Base-by-base conservation (phyloP, 2,888 invertebrate genomes). In the Pollenia amentaria region DNA sequence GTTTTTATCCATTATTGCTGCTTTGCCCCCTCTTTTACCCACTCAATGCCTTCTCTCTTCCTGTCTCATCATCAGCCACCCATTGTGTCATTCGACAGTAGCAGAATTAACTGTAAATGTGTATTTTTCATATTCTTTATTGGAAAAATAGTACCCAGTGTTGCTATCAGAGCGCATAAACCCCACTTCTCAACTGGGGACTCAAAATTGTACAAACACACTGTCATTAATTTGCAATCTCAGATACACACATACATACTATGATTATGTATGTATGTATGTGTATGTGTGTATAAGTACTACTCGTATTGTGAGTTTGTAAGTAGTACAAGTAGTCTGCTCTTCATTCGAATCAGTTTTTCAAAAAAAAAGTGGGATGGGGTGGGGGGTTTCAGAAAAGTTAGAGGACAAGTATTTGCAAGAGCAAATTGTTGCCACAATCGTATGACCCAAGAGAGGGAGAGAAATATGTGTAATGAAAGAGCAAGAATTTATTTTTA, bases 321-420 rank as follows among this genome's bases (percentile, higher is more conserved):
- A 76, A 82, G 69, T 82, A 82, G 82, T 76, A 82, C 82, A 82
- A 82, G 76, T 69, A 76, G 82, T 82, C 82, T 82, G 69, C 76
- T 82, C 62, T 18, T 69, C 44, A 82, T 48, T 53, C 38, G 6
- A 38, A 11, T 12, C 38, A 46, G 44, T 18, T 8, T 42, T 12
- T 42, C 40, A 65, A 8, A 12, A 57, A 46, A 29, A 69, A n/a
- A n/a, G n/a, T n/a, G 60, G 64, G 8, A 38, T 40, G 55, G 42
- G 14, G 60, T n/a, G 53, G 53, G 73, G 46, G 14, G 46, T 38
- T 51, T 67, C 11, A 2, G 40, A 55, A 46, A 42, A 73, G 38
- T 53, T 51, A 55, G 64, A 21, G 8, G 60, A 60, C 60, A 53
- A 67, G n/a, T 48, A 60, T 65, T 76, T 70, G 42, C 69, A 18